phyloP scores from a whole-genome alignment of 2,888 invertebrate genomes.

The Acronicta leporina region DNA sequence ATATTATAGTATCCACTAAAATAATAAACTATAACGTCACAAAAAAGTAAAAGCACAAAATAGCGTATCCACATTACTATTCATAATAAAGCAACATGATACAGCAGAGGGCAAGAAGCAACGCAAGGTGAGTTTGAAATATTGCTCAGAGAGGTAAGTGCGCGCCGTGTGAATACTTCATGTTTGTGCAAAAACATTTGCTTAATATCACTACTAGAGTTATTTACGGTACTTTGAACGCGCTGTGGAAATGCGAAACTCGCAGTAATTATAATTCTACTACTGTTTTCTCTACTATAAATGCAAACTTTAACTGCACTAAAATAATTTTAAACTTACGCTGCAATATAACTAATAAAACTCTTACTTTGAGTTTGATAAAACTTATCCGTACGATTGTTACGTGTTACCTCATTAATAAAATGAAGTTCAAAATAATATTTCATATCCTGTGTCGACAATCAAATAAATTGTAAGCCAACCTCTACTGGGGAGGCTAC shows the following conservation, averaged over 20 bases:
- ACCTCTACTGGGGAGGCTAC: constrained; percentile 63
- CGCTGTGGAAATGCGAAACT: constrained; percentile 26
- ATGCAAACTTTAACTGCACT: constrained; percentile 39
- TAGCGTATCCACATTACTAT: constrained; percentile 60
- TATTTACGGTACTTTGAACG: constrained; percentile 32
- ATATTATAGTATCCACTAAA: too few relatives aligned
- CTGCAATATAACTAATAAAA: constrained; percentile 4
- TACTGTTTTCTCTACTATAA: constrained; percentile 38
- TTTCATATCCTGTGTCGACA: constrained; percentile 50
- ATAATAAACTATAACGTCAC: background rate
- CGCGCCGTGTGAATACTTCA: constrained; percentile 62
- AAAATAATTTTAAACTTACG: constrained; percentile 17
- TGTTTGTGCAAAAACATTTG: constrained; percentile 51
- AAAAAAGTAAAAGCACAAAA: constrained; percentile 19
- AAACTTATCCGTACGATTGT: constrained; percentile 18
- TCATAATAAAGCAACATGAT: constrained; percentile 70
- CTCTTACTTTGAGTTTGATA: constrained; percentile 3
- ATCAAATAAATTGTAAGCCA: constrained; percentile 60
- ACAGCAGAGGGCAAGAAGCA: constrained; percentile 70
- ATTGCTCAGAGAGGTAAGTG: constrained; percentile 61
- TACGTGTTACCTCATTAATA: constrained; percentile 62
- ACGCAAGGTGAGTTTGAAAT: constrained; percentile 73
- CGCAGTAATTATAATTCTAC: constrained; percentile 31
- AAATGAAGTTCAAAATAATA: constrained; percentile 52
- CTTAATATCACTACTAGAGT: constrained; percentile 35